Evolutionary conservation across 1,140 invertebrate genomes (phyloP).

Genomic region (Nebria ingens): DNA sequence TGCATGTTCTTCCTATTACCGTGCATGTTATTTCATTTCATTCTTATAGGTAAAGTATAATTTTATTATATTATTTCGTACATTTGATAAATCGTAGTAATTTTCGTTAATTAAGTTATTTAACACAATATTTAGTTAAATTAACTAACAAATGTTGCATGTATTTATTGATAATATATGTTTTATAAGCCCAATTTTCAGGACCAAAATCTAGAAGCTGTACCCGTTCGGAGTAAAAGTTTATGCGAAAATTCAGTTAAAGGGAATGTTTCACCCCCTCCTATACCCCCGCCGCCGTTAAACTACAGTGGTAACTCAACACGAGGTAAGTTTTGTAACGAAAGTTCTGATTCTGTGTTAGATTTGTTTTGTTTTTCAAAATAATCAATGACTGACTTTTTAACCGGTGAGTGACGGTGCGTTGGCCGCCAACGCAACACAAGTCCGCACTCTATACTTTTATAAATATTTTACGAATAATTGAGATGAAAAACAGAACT

Average conservation of each 20-base stretch:
- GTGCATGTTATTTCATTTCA: neutral
- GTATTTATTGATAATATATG: too few species aligned
- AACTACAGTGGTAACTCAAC: constrained; percentile 37
- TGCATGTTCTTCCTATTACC: constrained; percentile 18
- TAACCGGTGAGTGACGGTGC: too few species aligned
- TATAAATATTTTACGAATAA: too few species aligned
- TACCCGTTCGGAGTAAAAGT: constrained; percentile 21
- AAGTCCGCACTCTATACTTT: too few species aligned
- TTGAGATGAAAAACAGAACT: too few species aligned
- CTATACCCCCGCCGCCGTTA: constrained; percentile 48
- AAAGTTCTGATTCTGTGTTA: neutral
- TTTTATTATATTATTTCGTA: too few species aligned
- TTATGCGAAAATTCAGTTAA: constrained; percentile 18
- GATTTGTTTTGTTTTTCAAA: too few species aligned
- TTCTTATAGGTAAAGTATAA: neutral
- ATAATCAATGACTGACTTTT: too few species aligned
- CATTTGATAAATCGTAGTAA: too few species aligned
- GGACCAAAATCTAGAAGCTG: neutral
- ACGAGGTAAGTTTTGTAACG: neutral
- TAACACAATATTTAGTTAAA: too few species aligned
- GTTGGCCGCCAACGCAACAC: too few species aligned
- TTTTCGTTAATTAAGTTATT: too few species aligned
- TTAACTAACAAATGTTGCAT: neutral
- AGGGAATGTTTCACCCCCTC: constrained; percentile 38
- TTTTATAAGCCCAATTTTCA: neutral